Percentiles rank a stretch among this genome's conserved stretches.
Evolutionary conservation across 2,797 vertebrate species (phyloP).

Genomic region (Myoxocephalus aenaeus): DNA sequence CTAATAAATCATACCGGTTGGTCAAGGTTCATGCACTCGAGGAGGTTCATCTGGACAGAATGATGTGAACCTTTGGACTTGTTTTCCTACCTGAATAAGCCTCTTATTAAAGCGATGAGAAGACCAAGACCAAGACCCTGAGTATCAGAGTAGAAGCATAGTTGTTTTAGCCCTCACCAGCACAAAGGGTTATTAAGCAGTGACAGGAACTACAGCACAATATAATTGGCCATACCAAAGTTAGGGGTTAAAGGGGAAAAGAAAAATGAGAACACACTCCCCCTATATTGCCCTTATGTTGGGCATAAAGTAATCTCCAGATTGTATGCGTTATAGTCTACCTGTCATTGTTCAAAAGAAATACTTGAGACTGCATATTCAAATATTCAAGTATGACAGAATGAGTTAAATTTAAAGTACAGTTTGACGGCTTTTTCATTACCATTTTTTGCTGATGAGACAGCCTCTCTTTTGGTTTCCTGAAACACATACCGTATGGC

Average conservation of each 20-base stretch:
- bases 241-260: neutral
- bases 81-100: neutral
- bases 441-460: constrained; percentile 38
- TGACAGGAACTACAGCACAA: neutral
- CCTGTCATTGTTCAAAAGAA: constrained; percentile 36
- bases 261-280: neutral
- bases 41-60: neutral
- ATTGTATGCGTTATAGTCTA: neutral
- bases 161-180: neutral
- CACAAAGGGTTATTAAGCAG: neutral
- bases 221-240: neutral
- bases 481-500: constrained; percentile 38
- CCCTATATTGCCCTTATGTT: neutral
- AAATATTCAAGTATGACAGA: constrained; percentile 51
- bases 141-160: too few relatives aligned
- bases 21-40: neutral
- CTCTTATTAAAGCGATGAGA: neutral
- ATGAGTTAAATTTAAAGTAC: constrained; percentile 50
- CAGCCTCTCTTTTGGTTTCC: constrained; percentile 40
- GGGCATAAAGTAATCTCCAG: neutral
- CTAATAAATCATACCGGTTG: neutral
- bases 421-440: constrained; percentile 47
- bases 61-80: neutral
- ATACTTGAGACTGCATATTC: neutral
- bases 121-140: neutral